Evolutionary conservation across 2,113 vertebrate genomes (phyloP).

Genomic region (Echinops telfairi): DNA sequence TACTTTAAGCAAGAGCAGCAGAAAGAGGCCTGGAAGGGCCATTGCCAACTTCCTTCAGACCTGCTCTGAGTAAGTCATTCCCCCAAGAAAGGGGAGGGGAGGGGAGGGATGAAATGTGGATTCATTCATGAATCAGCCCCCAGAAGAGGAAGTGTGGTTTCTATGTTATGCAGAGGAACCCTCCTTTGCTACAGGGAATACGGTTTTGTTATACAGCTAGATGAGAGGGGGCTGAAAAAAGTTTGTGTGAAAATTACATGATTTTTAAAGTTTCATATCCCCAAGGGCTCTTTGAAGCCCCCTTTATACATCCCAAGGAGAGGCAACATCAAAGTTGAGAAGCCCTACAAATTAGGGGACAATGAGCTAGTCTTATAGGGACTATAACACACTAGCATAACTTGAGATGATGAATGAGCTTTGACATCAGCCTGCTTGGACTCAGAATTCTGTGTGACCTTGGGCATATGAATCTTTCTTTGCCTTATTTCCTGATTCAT

Average conservation of each 20-base stretch:
- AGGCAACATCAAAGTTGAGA: constrained; percentile 36
- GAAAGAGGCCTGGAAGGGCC: constrained; percentile 38
- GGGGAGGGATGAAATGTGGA: constrained; percentile 61
- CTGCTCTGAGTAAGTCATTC: constrained; percentile 68
- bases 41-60: constrained; percentile 58
- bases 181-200: constrained; percentile 48
- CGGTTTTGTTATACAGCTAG: constrained; percentile 40
- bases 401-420: not conserved
- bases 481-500: constrained; percentile 10
- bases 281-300: too few species aligned
- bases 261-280: too few species aligned
- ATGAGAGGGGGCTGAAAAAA: not conserved
- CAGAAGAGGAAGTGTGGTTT: constrained; percentile 69
- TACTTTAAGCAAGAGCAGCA: constrained; percentile 51
- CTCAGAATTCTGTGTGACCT: constrained; percentile 21
- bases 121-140: constrained; percentile 76
- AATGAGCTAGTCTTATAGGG: not conserved
- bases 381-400: not conserved
- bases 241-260: too few species aligned
- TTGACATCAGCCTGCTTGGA: not conserved
- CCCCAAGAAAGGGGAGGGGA: constrained; percentile 49
- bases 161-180: constrained; percentile 47
- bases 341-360: not conserved
- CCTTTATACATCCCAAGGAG: not conserved
- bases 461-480: not conserved